Conservation (phyloP, 1,140 invertebrate species). For the Coptotermes formosanus region DNA sequence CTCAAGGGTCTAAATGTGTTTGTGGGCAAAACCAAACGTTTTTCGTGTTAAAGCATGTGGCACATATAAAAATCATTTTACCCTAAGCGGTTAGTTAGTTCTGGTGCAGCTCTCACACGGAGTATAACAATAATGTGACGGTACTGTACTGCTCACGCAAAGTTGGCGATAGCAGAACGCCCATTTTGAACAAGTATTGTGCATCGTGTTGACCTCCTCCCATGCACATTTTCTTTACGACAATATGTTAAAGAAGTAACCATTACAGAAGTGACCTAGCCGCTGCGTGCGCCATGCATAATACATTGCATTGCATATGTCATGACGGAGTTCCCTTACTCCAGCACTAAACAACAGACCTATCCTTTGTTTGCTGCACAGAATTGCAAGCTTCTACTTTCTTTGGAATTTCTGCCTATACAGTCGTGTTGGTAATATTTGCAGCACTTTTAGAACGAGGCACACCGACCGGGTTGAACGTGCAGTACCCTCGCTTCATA, state of each 20-base stretch:
- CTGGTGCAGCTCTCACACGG: not conserved
- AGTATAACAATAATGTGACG: not conserved
- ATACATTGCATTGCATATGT: not conserved
- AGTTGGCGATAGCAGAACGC: not conserved
- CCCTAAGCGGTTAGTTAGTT: too few relatives aligned
- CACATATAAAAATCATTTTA: too few relatives aligned
- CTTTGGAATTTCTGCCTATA: too few relatives aligned
- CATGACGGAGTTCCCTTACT: not conserved
- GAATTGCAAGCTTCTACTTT: not conserved
- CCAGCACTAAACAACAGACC: not conserved
- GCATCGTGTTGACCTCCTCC: not conserved
- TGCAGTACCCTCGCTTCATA: too few relatives aligned
- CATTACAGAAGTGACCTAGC: not conserved
- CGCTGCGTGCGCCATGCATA: not conserved
- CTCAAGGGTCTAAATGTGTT: too few relatives aligned
- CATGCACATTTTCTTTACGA: not conserved
- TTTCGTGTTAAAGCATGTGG: too few relatives aligned
- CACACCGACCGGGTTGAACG: too few relatives aligned
- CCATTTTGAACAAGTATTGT: not conserved
- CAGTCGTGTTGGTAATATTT: not conserved
- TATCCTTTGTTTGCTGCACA: not conserved
- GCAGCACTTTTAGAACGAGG: not conserved
- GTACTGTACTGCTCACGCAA: not conserved
- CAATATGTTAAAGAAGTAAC: not conserved
- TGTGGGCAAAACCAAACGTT: too few relatives aligned